Evolutionary conservation across 2,113 vertebrate genomes (phyloP), one percentile per base, ranked within the genome.

Genomic region (Oplegnathus fasciatus): DNA sequence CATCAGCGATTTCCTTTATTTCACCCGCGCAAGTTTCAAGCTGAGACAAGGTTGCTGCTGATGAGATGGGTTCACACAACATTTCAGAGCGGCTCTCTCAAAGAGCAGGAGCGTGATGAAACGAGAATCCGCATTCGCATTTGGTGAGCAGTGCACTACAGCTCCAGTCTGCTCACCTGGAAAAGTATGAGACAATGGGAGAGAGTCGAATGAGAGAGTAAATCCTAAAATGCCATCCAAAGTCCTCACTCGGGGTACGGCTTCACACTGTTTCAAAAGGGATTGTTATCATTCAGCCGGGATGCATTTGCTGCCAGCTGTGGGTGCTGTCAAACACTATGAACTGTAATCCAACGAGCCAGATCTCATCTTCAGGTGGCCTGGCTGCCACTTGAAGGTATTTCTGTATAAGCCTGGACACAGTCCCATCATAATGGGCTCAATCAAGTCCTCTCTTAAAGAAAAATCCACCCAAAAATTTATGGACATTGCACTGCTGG

Each of bases 91-190:
- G 9, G 58, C 72, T 6, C 10, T 73, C 67, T 68, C 28, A 71
- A 65, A 90, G 76, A 86, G 78, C 72, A 13, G 69, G 57, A 81
- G 55, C 6, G 18, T 2, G 48, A 86, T 62, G 68, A 82, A 65
- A 83, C 4, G 7, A 82, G 66, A 55, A 60, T 58, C 44, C 26
- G 60, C 54, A n/a, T 71, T 84, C 54, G 18, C 64, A 62, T 69
- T 76, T 32, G 2, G 37, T 55, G n/a, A 82, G 79, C 74, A n/a
- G 11, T 42, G 42, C 44, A 20, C 40, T 1, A 24, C 37, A 55
- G 67, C 48, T 70, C 37, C 84, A 40, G 82, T 75, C 86, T 85
- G 81, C 85, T 86, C 64, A 83, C 77, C 80, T 89, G 87, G 85
- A 88, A 75, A 81, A 80, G 52, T 65, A 73, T 71, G 55, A 89